Conservation (phyloP, 2,888 invertebrate genomes). For the Phaonia tiefii region DNA sequence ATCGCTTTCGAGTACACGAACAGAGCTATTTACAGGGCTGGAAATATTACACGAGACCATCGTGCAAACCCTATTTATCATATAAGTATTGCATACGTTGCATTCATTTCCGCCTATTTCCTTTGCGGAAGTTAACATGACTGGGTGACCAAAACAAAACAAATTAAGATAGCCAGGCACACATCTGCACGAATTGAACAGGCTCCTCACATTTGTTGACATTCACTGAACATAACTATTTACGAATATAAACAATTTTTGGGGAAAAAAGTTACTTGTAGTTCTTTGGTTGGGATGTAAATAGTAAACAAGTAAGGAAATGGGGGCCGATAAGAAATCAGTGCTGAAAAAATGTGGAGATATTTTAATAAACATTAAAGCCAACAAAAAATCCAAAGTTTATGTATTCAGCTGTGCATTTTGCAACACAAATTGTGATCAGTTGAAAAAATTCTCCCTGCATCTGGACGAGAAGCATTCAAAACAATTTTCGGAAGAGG, state of each 20-base stretch:
- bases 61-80: too few relatives aligned
- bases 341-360: conserved; percentile 52
- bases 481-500: conserved; percentile 7
- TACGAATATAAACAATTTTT: too few relatives aligned
- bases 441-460: conserved; percentile 49
- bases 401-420: conserved; percentile 48
- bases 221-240: too few relatives aligned
- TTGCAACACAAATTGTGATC: conserved; percentile 41
- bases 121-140: too few relatives aligned
- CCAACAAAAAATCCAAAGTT: conserved; percentile 48
- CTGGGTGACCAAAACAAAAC: too few relatives aligned
- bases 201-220: too few relatives aligned
- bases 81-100: too few relatives aligned
- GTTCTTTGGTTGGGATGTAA: too few relatives aligned
- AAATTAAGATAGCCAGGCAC: too few relatives aligned
- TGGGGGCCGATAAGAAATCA: conserved; percentile 50
- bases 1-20: not conserved
- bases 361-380: conserved; percentile 47
- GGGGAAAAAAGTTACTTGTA: not conserved
- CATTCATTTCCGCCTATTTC: too few relatives aligned
- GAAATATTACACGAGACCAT: not conserved
- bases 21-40: not conserved
- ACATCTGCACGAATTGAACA: too few relatives aligned
- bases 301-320: conserved; percentile 2
- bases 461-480: conserved; percentile 56